Evolutionary conservation across 2,113 vertebrate genomes (phyloP), one percentile per base, ranked within the genome.

Genomic region (Scophthalmus maximus): DNA sequence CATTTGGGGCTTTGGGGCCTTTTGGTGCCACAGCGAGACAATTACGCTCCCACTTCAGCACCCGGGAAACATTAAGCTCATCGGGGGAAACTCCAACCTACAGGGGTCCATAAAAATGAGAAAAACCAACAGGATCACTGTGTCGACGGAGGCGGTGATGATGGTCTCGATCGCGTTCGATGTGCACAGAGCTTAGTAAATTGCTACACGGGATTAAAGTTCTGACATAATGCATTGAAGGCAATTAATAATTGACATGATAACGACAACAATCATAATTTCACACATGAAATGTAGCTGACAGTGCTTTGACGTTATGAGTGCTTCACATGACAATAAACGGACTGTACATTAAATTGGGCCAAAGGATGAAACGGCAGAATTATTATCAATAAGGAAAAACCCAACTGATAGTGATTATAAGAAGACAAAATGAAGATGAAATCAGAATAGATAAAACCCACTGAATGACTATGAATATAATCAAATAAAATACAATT

Each of bases 1-100:
- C 57, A 44, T 82, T 76, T 76, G 78, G 78, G 79, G n/a, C n/a
- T 74, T 68, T 62, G 0, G 20, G 68, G 87, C 78, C 82, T 87
- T 85, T 90, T 83, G 14, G 61, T 52, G 65, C 79, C 77, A 89
- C 87, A 89, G 61, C 82, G 55, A 47, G 57, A 47, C 67, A 77
- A 81, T 90, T 91, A 85, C 84, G 69, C 60, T 78, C 49, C 73
- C 47, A 66, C 66, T 18, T 76, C 46, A 36, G 44, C 55, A 56
- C 22, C 72, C 29, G 62, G 56, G 40, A 61, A 52, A 52, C 65
- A 63, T 77, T 46, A 44, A 27, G 32, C 18, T 15, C 1, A 6
- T 49, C 20, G 38, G 44, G 22, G 26, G 9, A 30, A 44, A 58
- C 5, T 38, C 32, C 50, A 63, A 66, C 61, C 66, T 32, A 47